Evolutionary conservation across 1,140 invertebrate species (phyloP), one percentile per base, ranked within the genome.

Genomic region (Saccostrea cuccullata): DNA sequence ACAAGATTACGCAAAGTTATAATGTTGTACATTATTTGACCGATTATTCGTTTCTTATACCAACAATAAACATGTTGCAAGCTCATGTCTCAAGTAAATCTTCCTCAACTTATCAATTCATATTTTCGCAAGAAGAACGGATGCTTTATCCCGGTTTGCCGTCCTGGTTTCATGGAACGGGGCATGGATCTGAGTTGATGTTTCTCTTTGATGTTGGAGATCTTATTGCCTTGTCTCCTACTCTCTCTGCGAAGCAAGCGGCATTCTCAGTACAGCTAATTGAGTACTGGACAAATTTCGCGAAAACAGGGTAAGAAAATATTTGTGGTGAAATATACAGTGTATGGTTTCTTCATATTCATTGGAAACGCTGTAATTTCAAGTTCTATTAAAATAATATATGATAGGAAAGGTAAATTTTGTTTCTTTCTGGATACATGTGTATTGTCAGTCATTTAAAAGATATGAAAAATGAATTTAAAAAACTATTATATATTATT

Each of bases 211-310:
- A 60, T 47, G 23, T 23, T 0, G 47, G 67, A 23, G 56, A 36
- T 20, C n/a, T 60, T 17, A 30, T 23, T 9, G 40, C 60, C 82
- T 56, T 40, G 55, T 4, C 56, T n/a, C 56, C 17, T 82, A 30
- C 58, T 86, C 6, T 88, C 64, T 17, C 84, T 11, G 17, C 47
- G 13, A 40, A 85, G 26, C 60, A 87, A 26, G 85, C 6, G 55
- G 36, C 64, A 17, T 67, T 91, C 0, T 60, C 88, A 3, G 73
- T 60, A 23, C n/a, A 47, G 23, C 82, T 91, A 83, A 86, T 89
- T 0, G 26, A n/a, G 13, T 91, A 91, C 87, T 91, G 91, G 91
- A 89, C 90, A 55, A 91, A 90, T 70, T 91, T 91, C 55, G 91
- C 89, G 17, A 90, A 86, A 60, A 67, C 73, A 9, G 86, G 89